Evolutionary conservation across 1,140 invertebrate species (phyloP), one percentile per base, ranked within the genome.

Genomic region (Calephelis nemesis): DNA sequence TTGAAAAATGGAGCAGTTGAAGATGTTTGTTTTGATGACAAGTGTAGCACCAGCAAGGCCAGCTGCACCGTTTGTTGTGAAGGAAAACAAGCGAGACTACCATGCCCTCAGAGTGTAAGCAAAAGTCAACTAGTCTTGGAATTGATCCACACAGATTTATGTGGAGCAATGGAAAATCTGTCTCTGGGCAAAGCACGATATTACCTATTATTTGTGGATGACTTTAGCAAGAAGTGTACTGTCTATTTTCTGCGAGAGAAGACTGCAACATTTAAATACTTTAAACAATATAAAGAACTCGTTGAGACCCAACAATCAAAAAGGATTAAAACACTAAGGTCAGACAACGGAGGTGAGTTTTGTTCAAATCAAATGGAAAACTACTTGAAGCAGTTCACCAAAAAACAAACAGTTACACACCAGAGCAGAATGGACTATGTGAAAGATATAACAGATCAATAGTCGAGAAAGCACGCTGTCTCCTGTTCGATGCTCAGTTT

Each of bases 11-110:
- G 70, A 68, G 48, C 67, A 52, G 74, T 68, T n/a, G 60, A 72
- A 58, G 74, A 74, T 47, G 54, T 74, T n/a, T 64, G 1, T 15
- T 73, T 66, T 62, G 19, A 69, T n/a, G 67, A 70, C 0, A 71
- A 67, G 19, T 8, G 45, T 63, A 49, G 49, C 3, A 15, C 9
- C 3, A 69, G 40, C 11, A 77, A 75, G 11, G 5, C 15, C 2
- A 70, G 45, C 12, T 78, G 74, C 13, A 67, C 19, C 60, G 69
- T 72, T 30, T 78, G 73, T 19, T 77, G 73, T 30, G 73, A 77
- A 66, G 73, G 73, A 0, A 77, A 76, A 42, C 70, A 74, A 58
- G 65, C 73, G 3, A 70, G 73, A 12, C 19, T 72, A 12, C 48
- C 50, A 74, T n/a, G 70, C 47, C 47, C 63, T 63, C 11, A 11